Evolutionary conservation across 2,888 invertebrate genomes (phyloP).

Genomic region (Disparrhopalites patrizii): DNA sequence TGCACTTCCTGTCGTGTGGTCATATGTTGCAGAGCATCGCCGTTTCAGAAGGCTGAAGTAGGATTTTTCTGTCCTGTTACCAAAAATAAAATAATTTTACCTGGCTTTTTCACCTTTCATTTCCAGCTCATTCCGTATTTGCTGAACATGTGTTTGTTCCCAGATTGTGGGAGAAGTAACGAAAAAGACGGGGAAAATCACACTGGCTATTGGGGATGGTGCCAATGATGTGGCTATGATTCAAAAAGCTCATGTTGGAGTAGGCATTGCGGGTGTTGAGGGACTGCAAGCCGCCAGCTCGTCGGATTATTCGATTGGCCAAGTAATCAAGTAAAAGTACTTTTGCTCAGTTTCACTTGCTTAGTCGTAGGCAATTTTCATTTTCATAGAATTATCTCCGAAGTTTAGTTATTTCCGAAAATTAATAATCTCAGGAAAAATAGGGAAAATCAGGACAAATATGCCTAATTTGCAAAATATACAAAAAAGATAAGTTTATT

Average conservation of each 20-base stretch:
- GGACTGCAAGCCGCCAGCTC: constrained; percentile 98
- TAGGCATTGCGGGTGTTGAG: constrained; percentile 95
- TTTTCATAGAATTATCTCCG: not conserved
- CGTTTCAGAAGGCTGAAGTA: constrained; percentile 94
- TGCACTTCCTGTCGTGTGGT: constrained; percentile 92
- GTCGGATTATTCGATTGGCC: constrained; percentile 97
- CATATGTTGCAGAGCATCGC: constrained; percentile 97
- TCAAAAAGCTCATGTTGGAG: constrained; percentile 94
- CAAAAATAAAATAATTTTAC: no score
- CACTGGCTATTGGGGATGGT: constrained; percentile 92
- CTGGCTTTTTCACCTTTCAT: no score
- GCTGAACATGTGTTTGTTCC: constrained; percentile 30
- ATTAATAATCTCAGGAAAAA: no score
- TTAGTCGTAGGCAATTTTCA: not conserved
- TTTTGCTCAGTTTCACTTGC: constrained; percentile 1
- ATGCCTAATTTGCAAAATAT: no score
- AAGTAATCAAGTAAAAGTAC: constrained; percentile 54
- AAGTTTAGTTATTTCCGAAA: no score
- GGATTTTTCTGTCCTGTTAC: not conserved
- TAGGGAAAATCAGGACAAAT: no score
- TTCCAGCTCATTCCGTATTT: not conserved
- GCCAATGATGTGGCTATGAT: constrained; percentile 99
- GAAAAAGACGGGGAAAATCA: constrained; percentile 73
- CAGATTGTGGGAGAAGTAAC: constrained; percentile 79
- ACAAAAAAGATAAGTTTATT: no score